Evolutionary conservation across 2,888 invertebrate genomes (phyloP).

Genomic region (Polyploca ridens): DNA sequence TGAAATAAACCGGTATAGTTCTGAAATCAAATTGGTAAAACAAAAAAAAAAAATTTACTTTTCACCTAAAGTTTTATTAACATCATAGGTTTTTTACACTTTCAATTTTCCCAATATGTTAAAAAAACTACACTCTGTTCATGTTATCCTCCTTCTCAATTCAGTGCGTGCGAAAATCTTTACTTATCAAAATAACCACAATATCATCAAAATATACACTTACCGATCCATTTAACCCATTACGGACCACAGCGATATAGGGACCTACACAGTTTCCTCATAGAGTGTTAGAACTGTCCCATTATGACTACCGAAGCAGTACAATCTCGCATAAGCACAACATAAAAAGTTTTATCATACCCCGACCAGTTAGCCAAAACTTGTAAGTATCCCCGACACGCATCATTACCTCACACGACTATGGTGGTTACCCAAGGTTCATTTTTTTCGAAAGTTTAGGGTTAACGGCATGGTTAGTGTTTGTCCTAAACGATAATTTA

Average conservation of each 20-base stretch:
- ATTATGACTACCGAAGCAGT: conserved; percentile 68
- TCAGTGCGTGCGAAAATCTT: not conserved
- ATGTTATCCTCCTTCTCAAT: too few relatives aligned
- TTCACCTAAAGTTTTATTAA: too few relatives aligned
- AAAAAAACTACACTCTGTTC: too few relatives aligned
- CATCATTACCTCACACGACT: conserved; percentile 64
- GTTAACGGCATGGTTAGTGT: conserved; percentile 43
- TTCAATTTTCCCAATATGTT: too few relatives aligned
- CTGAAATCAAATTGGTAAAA: too few relatives aligned
- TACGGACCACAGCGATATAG: not conserved
- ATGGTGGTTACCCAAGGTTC: conserved; percentile 37
- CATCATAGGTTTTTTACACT: too few relatives aligned
- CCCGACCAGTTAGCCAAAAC: conserved; percentile 63
- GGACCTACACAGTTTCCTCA: not conserved
- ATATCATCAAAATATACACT: not conserved
- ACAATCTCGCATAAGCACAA: conserved; percentile 69
- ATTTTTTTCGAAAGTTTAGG: conserved; percentile 56
- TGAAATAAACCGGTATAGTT: too few relatives aligned
- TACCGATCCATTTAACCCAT: not conserved
- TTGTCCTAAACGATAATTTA: conserved; percentile 10
- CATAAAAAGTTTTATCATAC: conserved; percentile 81
- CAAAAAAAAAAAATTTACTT: too few relatives aligned
- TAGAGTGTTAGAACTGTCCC: conserved; percentile 19
- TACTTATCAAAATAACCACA: not conserved
- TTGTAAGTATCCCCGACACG: conserved; percentile 71